These are phyloP conservation scores for Boleophthalmus pectinirostris DNA, from an alignment of 2,113 vertebrate genomes.

Conservation along the genomic window DNA sequence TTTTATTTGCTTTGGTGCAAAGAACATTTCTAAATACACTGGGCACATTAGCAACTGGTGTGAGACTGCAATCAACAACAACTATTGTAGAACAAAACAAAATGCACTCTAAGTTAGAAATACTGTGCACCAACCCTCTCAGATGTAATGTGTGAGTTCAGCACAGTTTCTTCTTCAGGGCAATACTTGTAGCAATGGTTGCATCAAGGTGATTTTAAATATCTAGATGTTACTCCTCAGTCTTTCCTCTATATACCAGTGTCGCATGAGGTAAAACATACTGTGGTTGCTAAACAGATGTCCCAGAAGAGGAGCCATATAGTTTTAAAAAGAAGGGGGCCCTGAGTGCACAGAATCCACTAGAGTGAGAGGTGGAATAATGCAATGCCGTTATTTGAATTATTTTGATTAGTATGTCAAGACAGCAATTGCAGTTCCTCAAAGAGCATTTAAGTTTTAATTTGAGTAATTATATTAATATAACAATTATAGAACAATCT, in stretches of 20 bases:
- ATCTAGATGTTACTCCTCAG: background rate
- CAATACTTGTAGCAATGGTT: background rate
- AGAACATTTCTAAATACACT: conserved; percentile 31
- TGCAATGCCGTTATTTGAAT: background rate
- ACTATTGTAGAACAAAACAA: background rate
- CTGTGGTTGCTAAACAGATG: background rate
- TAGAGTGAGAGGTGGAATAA: background rate
- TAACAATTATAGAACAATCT: background rate
- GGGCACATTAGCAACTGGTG: conserved; percentile 8
- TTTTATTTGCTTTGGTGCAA: conserved; percentile 44
- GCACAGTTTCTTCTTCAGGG: background rate
- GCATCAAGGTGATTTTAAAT: background rate
- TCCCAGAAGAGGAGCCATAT: background rate
- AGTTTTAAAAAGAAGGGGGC: background rate
- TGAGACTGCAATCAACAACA: background rate
- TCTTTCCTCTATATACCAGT: background rate
- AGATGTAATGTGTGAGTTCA: background rate
- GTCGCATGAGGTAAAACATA: background rate
- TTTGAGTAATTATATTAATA: background rate
- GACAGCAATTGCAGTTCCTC: background rate
- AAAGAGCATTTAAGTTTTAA: background rate
- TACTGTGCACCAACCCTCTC: background rate
- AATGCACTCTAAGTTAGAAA: background rate
- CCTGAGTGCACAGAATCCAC: background rate
- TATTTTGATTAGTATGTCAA: background rate